Base-by-base conservation (phyloP, 2,888 invertebrate species). In the Seira ritae region DNA sequence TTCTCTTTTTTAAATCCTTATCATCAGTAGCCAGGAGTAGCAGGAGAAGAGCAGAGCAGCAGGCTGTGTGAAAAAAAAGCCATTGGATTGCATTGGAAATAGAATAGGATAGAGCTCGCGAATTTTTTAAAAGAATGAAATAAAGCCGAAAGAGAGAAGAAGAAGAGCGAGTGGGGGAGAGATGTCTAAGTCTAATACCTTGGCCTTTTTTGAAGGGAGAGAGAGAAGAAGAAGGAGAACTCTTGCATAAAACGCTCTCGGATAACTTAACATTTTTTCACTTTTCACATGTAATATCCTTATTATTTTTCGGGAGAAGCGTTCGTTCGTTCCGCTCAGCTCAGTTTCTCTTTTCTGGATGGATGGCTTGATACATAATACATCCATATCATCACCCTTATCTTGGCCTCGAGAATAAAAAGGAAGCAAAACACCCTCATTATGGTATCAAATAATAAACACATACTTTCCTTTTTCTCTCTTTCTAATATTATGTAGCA, bases 351-450 rank as follows among this genome's bases (percentile, higher is more conserved):
- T 50, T 50, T 50, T 50, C 50, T 50, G 50, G 50, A 50, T 50
- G 50, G 50, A 50, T 50, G 50, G 15, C 12, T 50, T 50, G 50
- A 50, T 50, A 50, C 50, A 50, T 50, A 50, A 71, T 42, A 42
- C 78, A 72, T 67, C 66, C 66, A 50, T 68, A 37, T 31, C 19
- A 73, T 62, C 73, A 62, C 68, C 79, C 67, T 15, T 72, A 67
- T 79, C 73, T 62, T 73, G 62, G 50, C 50, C 50, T 50, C 15
- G 50, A 50, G 65, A 68, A 80, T 50, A n/a, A 55, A 80, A 75
- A 76, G 71, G 75, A 72, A 76, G 75, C 71, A 76, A 76, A 76
- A 76, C 69, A 76, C 70, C 67, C 76, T 81, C 81, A 81, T 81
- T 81, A 76, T 67, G 67, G 72, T 81, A 76, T 76, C 81, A 76